These are phyloP conservation scores for Lomographa bimaculata DNA, from an alignment of 2,888 invertebrate genomes.

Conservation along the genomic window DNA sequence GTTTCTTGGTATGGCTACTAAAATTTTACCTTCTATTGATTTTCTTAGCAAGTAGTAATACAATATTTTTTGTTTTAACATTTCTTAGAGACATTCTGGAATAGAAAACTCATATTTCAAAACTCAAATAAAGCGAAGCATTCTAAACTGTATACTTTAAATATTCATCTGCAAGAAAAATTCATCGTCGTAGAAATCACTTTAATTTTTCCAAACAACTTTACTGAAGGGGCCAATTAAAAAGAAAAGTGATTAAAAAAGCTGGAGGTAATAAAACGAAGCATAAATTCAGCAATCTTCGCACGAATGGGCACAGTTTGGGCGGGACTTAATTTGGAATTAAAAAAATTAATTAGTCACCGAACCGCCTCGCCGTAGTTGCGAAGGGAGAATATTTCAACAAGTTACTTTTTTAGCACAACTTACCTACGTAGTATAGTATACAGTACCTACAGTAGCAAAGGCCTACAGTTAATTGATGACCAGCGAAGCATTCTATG, in stretches of 20 bases:
- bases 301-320: conserved; percentile 59
- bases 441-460: too few relatives aligned
- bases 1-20: too few relatives aligned
- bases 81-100: too few relatives aligned
- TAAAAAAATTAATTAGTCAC: conserved; percentile 74
- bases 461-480: too few relatives aligned
- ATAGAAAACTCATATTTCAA: too few relatives aligned
- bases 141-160: conserved; percentile 1
- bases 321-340: conserved; percentile 53
- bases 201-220: conserved; percentile 34
- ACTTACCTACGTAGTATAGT: too few relatives aligned
- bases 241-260: conserved; percentile 64
- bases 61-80: too few relatives aligned
- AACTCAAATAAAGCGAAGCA: background rate
- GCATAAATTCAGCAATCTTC: conserved; percentile 71
- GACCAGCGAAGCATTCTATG: too few relatives aligned
- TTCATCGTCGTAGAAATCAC: conserved; percentile 26
- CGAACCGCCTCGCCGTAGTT: conserved; percentile 56
- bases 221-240: conserved; percentile 32
- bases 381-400: conserved; percentile 42
- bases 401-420: conserved; percentile 30
- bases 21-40: too few relatives aligned
- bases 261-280: conserved; percentile 63
- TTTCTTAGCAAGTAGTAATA: too few relatives aligned
- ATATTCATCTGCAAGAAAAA: conserved; percentile 10